Evolutionary conservation across 1,140 invertebrate genomes (phyloP).

Genomic region (Brachionus manjavacas): DNA sequence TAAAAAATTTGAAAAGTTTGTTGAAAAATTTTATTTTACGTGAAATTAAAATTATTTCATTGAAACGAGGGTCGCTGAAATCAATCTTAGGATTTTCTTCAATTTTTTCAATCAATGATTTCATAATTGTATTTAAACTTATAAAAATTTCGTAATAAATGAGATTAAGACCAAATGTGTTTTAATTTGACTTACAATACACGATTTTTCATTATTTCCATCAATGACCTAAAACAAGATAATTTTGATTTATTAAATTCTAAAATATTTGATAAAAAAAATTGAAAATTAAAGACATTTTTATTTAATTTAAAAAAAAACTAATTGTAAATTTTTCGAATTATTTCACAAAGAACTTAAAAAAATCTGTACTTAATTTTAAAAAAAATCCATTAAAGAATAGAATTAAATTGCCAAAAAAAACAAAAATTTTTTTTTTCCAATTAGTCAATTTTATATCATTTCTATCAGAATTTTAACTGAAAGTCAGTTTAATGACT

Average conservation of each 20-base stretch:
- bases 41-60: conserved; percentile 19
- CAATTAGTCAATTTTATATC: too few relatives aligned
- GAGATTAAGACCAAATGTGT: not conserved
- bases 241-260: not conserved
- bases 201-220: conserved; percentile 85
- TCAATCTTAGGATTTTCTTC: conserved; percentile 19
- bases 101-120: conserved; percentile 6
- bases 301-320: too few relatives aligned
- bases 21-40: not conserved
- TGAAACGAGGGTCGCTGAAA: not conserved
- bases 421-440: too few relatives aligned
- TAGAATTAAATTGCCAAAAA: too few relatives aligned
- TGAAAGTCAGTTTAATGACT: too few relatives aligned
- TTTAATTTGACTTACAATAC: conserved; percentile 62
- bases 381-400: too few relatives aligned
- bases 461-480: too few relatives aligned
- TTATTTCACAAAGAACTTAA: too few relatives aligned
- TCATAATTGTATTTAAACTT: conserved; percentile 31
- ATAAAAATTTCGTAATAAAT: not conserved
- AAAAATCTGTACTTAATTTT: too few relatives aligned
- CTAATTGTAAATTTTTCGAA: too few relatives aligned
- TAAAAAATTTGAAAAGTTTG: not conserved
- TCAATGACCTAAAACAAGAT: conserved; percentile 54
- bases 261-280: too few relatives aligned
- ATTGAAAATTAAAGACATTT: too few relatives aligned